phyloP scores from a whole-genome alignment of 2,888 invertebrate species.

The Drosophila pegasa region DNA sequence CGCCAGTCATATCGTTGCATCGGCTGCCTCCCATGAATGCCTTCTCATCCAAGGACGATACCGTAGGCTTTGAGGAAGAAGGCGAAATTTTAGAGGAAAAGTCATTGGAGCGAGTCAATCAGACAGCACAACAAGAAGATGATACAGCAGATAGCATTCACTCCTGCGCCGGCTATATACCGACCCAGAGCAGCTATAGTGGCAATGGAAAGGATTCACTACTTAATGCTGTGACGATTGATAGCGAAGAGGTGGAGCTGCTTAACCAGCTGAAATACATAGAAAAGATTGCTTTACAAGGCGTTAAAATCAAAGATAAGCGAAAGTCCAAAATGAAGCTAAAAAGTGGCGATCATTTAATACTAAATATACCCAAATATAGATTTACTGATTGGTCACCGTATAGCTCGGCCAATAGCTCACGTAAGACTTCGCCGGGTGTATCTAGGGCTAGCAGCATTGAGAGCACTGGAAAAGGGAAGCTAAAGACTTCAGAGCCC shows the following conservation, averaged over 20 bases:
- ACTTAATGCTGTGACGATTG: constrained; percentile 85
- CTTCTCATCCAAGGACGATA: constrained; percentile 95
- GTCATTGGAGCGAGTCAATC: constrained; percentile 83
- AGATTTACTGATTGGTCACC: constrained; percentile 84
- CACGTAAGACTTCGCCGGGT: constrained; percentile 84
- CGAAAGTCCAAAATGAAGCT: constrained; percentile 84
- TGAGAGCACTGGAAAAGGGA: constrained; percentile 83
- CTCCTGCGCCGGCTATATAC: constrained; percentile 85
- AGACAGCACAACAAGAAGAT: constrained; percentile 86
- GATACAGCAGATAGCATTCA: constrained; percentile 86
- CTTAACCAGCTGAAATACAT: constrained; percentile 86
- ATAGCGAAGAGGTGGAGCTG: constrained; percentile 87
- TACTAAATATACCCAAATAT: constrained; percentile 84
- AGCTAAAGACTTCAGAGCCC: constrained; percentile 78
- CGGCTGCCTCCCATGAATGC: constrained; percentile 93
- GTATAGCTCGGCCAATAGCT: constrained; percentile 84
- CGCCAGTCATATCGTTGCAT: constrained; percentile 92
- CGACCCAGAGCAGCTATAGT: constrained; percentile 81
- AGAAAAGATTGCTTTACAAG: constrained; percentile 84
- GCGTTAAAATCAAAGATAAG: constrained; percentile 85
- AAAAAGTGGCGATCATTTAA: constrained; percentile 84
- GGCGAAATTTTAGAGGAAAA: constrained; percentile 88
- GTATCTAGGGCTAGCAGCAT: constrained; percentile 85
- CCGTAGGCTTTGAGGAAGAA: constrained; percentile 91
- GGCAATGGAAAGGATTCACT: constrained; percentile 83